Conservation (phyloP, 2,888 invertebrate species). For the Luperina nickerlii region DNA sequence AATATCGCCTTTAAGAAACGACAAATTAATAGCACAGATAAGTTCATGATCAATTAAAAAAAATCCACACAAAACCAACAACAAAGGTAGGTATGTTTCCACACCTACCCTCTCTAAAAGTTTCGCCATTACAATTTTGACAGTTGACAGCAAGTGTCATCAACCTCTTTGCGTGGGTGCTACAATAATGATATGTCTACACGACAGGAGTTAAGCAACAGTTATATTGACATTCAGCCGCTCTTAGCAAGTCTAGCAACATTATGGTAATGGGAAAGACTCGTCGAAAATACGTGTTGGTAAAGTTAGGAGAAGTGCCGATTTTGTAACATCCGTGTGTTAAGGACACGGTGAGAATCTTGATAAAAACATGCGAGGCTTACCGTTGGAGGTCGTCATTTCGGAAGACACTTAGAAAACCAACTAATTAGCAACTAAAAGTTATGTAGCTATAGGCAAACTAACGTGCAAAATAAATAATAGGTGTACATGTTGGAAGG, state of each 20-base stretch:
- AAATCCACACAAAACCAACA: background rate
- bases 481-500: constrained; percentile 4
- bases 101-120: constrained; percentile 8
- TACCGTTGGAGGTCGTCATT: background rate
- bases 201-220: constrained; percentile 42
- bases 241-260: constrained; percentile 30
- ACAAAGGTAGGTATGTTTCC: background rate
- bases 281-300: constrained; percentile 2
- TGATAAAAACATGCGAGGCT: background rate
- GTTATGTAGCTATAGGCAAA: background rate
- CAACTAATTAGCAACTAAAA: background rate
- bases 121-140: constrained; percentile 43
- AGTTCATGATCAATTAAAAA: background rate
- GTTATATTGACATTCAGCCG: constrained; percentile 43
- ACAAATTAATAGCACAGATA: background rate
- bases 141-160: constrained; percentile 64
- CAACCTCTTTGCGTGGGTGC: constrained; percentile 65
- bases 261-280: constrained; percentile 32
- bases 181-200: constrained; percentile 55
- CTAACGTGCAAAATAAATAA: constrained; percentile 5
- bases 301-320: background rate
- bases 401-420: background rate
- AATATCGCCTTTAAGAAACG: background rate
- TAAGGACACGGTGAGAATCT: background rate
- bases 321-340: background rate